Percentiles rank a stretch among this genome's conserved stretches.
These are phyloP conservation scores for Leucoptera coffeella DNA, from an alignment of 2,888 invertebrate genomes.

Conservation along the genomic window DNA sequence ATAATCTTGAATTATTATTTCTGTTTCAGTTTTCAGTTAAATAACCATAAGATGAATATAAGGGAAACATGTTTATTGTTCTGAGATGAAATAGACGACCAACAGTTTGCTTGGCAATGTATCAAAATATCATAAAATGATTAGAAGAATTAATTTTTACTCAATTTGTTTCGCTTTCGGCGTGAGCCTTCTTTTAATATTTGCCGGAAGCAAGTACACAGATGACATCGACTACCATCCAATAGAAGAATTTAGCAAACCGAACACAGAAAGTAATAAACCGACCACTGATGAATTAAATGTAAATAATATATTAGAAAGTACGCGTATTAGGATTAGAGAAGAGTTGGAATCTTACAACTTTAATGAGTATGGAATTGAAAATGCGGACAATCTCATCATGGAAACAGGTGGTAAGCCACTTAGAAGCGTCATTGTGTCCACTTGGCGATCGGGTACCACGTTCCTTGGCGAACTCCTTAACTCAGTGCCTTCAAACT, in stretches of 20 bases:
- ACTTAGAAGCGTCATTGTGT: slow-evolving; percentile 69
- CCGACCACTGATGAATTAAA: slow-evolving; percentile 24
- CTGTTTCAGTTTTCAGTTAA: no score
- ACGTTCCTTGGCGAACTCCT: slow-evolving; percentile 84
- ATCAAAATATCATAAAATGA: no score
- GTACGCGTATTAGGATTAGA: slow-evolving; percentile 26
- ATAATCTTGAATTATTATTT: no score
- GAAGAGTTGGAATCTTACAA: slow-evolving; percentile 31
- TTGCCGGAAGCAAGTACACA: slow-evolving; percentile 51
- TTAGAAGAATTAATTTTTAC: slow-evolving; percentile 45
- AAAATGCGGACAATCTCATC: slow-evolving; percentile 61
- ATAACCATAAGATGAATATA: no score
- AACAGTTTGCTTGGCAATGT: no score
- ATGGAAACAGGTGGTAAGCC: slow-evolving; percentile 67
- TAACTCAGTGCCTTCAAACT: slow-evolving; percentile 79
- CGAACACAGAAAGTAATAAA: slow-evolving; percentile 59
- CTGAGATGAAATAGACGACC: no score
- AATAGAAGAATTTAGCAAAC: slow-evolving; percentile 31
- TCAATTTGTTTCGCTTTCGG: slow-evolving; percentile 48
- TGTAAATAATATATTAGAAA: slow-evolving; percentile 28
- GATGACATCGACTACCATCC: slow-evolving; percentile 45
- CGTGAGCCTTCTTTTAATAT: slow-evolving; percentile 43
- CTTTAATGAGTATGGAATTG: slow-evolving; percentile 25
- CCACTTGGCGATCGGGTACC: slow-evolving; percentile 89
- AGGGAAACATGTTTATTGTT: no score